These are phyloP conservation scores for Atta colombica DNA, from an alignment of 1,140 invertebrate genomes.

Conservation along the genomic window DNA sequence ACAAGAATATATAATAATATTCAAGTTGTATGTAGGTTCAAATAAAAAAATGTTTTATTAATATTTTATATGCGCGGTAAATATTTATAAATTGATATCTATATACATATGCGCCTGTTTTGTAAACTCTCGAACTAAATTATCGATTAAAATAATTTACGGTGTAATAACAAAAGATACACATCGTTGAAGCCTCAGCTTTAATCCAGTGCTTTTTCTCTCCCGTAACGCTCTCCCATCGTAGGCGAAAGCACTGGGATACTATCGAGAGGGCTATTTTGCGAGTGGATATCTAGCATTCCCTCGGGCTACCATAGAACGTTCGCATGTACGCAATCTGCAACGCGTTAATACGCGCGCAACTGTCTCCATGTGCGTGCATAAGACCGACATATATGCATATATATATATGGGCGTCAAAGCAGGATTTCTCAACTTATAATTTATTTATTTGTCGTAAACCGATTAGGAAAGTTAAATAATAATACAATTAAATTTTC, in stretches of 20 bases:
- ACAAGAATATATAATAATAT: no score
- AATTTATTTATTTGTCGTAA: slow-evolving; percentile 1
- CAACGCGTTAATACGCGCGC: slow-evolving; percentile 47
- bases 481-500: neutral
- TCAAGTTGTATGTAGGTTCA: neutral
- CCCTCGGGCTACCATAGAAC: slow-evolving; percentile 68
- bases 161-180: neutral
- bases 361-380: slow-evolving; percentile 5
- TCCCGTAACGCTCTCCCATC: slow-evolving; percentile 11
- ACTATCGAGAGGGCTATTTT: slow-evolving; percentile 67
- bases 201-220: slow-evolving; percentile 58
- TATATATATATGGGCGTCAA: neutral
- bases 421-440: slow-evolving; percentile 57
- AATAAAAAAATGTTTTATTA: neutral
- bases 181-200: slow-evolving; percentile 1
- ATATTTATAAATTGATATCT: neutral
- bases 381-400: neutral
- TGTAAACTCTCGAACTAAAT: neutral
- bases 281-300: slow-evolving; percentile 70
- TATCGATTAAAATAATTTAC: slow-evolving; percentile 26
- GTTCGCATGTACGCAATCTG: slow-evolving; percentile 61
- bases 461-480: neutral
- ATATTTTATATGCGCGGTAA: neutral
- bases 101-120: neutral
- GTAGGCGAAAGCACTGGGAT: slow-evolving; percentile 4